These are phyloP conservation scores for Megatriorchis doriae DNA, from an alignment of 2,113 vertebrate genomes.

Conservation along the genomic window DNA sequence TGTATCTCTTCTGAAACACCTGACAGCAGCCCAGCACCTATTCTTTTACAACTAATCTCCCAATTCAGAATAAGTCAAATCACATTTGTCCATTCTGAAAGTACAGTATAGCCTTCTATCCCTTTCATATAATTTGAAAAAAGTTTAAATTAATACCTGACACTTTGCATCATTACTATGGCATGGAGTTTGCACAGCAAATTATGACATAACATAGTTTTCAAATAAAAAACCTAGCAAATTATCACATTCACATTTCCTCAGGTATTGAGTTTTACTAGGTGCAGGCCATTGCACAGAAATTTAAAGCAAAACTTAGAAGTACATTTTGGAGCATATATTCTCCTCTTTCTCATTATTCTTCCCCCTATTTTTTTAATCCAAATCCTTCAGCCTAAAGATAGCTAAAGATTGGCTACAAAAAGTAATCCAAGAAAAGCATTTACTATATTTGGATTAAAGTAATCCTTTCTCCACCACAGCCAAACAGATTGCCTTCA, in stretches of 20 bases:
- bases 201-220: neutral
- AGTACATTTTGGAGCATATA: neutral
- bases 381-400: neutral
- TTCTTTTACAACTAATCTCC: neutral
- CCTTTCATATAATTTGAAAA: neutral
- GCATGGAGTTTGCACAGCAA: neutral
- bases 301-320: neutral
- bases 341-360: neutral
- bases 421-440: neutral
- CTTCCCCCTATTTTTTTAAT: neutral
- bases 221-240: neutral
- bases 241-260: neutral
- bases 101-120: neutral
- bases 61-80: neutral
- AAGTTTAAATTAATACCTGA: neutral
- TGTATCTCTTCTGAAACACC: neutral
- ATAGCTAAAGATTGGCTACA: neutral
- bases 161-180: neutral
- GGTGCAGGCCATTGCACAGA: neutral
- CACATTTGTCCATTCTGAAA: neutral
- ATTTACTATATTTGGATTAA: neutral
- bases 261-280: neutral
- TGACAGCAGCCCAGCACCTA: neutral
- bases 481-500: neutral
- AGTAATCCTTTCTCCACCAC: neutral